Base-by-base conservation (phyloP, 2,113 vertebrate genomes). In the Turdus rufiventris region DNA sequence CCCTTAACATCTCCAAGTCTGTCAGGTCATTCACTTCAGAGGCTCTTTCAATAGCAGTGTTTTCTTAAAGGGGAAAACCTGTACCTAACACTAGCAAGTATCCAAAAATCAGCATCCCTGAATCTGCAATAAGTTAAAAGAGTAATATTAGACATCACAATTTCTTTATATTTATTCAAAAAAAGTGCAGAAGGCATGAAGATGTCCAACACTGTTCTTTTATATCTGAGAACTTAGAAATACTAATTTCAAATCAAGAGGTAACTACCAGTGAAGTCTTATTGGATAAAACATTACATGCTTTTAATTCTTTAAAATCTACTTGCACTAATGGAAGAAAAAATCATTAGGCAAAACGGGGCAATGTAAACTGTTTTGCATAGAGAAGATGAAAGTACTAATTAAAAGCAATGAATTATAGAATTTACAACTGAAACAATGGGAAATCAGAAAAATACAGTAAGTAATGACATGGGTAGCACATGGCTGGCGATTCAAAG, bases 361-460 rank as follows among this genome's bases (percentile, higher is more conserved):
- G 74, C 93, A 95, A 97, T 97, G 97, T 98, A 97, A 98, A 97
- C 96, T 97, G 97, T 96, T 96, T 97, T 97, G 95, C 95, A 95
- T 29, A 94, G 63, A 96, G 81, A 96, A 92, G 88, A 97, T 95
- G 97, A 96, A 97, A 97, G 96, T 83, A 97, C 66, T 96, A 91
- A 96, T 97, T 97, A 77, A 97, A 97, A 97, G 78, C 38, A 95
- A 97, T 79, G 89, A 94, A 93, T 96, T 96, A 95, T 96, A 95
- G 89, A 91, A 50, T 95, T 85, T 89, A 54, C 93, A 95, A 94
- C 89, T 94, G 77, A 97, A 97, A 96, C 76, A 96, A 94, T 66
- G 93, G 40, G 73, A 97, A 95, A 96, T 42, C 74, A 93, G 74
- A 93, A 96, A 92, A 97, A 77, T 75, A 94, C 36, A 14, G 0